Evolutionary conservation across 2,797 vertebrate genomes (phyloP).

Genomic region (Betta splendens): DNA sequence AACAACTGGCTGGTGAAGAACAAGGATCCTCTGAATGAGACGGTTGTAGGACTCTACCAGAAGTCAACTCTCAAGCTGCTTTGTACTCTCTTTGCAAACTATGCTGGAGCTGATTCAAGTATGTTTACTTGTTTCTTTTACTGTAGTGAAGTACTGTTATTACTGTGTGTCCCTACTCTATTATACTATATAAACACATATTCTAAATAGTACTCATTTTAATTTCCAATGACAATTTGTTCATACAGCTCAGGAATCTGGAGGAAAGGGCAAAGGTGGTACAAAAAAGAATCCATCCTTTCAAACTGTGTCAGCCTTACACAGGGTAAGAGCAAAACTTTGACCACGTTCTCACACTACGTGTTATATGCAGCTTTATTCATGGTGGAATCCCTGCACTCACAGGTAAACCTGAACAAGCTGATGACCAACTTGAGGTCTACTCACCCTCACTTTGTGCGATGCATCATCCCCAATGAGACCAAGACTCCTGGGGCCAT

Average conservation of each 20-base stretch:
- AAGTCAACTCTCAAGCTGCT: constrained; percentile 78
- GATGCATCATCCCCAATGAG: constrained; percentile 89
- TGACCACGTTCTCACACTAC: too few species aligned
- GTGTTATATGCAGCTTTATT: too few species aligned
- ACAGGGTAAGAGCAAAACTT: constrained; percentile 82
- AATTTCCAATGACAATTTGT: too few species aligned
- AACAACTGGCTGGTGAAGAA: constrained; percentile 83
- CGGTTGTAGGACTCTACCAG: constrained; percentile 83
- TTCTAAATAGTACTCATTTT: too few species aligned
- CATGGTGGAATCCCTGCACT: too few species aligned
- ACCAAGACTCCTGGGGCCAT: constrained; percentile 85
- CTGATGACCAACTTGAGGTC: constrained; percentile 88
- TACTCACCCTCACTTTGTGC: too few species aligned
- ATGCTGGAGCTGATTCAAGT: constrained; percentile 82
- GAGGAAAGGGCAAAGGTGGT: constrained; percentile 68
- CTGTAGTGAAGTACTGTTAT: too few species aligned
- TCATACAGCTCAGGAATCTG: constrained; percentile 17
- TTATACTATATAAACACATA: too few species aligned
- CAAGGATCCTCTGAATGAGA: constrained; percentile 86
- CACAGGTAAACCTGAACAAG: constrained; percentile 89
- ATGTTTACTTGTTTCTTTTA: constrained; percentile 1
- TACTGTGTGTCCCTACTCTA: too few species aligned
- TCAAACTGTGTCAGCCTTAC: constrained; percentile 88
- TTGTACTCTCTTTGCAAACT: constrained; percentile 54
- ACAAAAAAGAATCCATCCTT: constrained; percentile 91